Conservation (phyloP, 2,797 vertebrate genomes). For the Pangasius krempfi region DNA sequence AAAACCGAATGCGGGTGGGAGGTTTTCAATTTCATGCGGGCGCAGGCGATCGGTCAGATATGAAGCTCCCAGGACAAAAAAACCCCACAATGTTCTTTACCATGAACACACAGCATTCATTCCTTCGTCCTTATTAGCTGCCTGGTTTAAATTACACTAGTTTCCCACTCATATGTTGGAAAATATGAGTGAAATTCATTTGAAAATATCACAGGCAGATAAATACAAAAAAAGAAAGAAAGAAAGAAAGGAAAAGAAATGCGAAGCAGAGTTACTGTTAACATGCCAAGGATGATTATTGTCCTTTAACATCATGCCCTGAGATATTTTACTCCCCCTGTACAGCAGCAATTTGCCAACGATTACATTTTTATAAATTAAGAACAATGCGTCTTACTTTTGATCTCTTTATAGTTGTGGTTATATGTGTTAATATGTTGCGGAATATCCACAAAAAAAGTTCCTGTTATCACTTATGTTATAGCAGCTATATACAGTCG, state of each 20-base stretch:
- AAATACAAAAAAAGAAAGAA: background rate
- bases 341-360: background rate
- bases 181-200: background rate
- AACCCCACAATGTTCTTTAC: background rate
- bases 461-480: background rate
- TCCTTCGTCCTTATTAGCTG: background rate
- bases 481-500: background rate
- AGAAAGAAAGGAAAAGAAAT: background rate
- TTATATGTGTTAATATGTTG: background rate
- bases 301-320: background rate
- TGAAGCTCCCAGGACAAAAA: background rate
- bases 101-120: background rate
- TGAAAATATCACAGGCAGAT: background rate
- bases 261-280: background rate
- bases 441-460: background rate
- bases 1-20: background rate
- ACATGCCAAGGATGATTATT: background rate
- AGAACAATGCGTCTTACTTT: background rate
- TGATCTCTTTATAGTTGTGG: background rate
- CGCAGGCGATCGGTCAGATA: background rate
- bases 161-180: background rate
- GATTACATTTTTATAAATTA: background rate
- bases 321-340: background rate
- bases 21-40: background rate
- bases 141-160: background rate